Evolutionary conservation across 1,140 invertebrate species (phyloP), one percentile per base, ranked within the genome.

Genomic region (Mamestra configurata): DNA sequence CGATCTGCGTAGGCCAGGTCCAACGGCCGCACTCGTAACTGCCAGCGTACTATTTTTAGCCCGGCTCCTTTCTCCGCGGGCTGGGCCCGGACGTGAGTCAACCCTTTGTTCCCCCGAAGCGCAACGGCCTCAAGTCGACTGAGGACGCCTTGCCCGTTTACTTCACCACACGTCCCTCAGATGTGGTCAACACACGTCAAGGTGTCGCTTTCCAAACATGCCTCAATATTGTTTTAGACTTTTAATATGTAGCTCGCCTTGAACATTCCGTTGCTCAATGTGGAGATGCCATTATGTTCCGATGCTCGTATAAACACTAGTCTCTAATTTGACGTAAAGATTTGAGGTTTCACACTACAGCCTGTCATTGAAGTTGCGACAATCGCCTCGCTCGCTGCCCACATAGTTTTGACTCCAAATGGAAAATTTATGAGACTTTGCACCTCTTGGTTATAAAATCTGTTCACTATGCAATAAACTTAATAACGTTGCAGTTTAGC

Each of bases 201-300:
- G 90, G 89, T 86, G 81, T 84, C 61, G 85, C 86, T 92, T 89
- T 86, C 88, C 86, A 88, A 90, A 92, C 83, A 86, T 73, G 82
- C 75, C 79, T 83, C 51, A 82, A 92, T 86, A 90, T 89, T 90
- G 90, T 90, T 92, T n/a, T 91, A 92, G 84, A 86, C 88, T 89
- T 91, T 90, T 90, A 91, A 91, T 90, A 91, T 89, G 85, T 88
- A 43, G 89, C 81, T 91, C 79, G 87, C 93, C 92, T 93, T 94
- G 93, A 89, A 80, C 81, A 79, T 57, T 64, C 46, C 18, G 64
- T 93, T 92, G 80, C 89, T 86, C 87, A 91, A 93, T 87, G 83
- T 86, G 82, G 84, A 89, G 89, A 91, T 88, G 86, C 75, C 86
- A 89, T 89, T 89, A 87, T 84, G 80, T 82, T 79, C 80, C 84